Conservation (phyloP, 1,140 invertebrate species). For the Leptinotarsa undecemlineata region DNA sequence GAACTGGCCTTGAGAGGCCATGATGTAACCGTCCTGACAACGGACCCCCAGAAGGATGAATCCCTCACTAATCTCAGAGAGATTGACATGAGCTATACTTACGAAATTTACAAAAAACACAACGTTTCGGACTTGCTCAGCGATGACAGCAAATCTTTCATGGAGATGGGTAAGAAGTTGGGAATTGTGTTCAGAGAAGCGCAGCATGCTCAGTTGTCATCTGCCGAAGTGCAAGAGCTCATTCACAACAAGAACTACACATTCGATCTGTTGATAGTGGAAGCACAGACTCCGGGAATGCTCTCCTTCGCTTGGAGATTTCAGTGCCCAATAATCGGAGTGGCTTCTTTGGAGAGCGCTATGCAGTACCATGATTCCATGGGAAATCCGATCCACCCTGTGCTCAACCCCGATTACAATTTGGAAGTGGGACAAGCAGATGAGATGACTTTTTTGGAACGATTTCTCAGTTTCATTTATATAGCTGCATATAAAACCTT, state of each 20-base stretch:
- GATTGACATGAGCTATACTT: conserved; percentile 39
- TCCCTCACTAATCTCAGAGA: conserved; percentile 34
- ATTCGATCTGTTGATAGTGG: conserved; percentile 52
- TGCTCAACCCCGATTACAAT: conserved; percentile 54
- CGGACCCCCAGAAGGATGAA: conserved; percentile 39
- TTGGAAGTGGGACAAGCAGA: conserved; percentile 21
- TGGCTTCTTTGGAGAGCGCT: conserved; percentile 27
- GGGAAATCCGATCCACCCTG: conserved; percentile 56
- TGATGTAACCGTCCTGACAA: conserved; percentile 51
- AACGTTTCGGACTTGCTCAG: conserved; percentile 38
- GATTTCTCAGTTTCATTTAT: conserved; percentile 35
- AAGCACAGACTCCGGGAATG: conserved; percentile 40
- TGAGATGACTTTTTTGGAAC: conserved; percentile 31
- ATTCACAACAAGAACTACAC: conserved; percentile 44
- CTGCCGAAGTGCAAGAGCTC: conserved; percentile 50
- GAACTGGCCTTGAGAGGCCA: conserved; percentile 50
- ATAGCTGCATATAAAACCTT: conserved; percentile 11
- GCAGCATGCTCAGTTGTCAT: conserved; percentile 17
- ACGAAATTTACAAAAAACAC: conserved; percentile 31
- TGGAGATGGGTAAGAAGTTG: conserved; percentile 29
- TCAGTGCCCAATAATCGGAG: conserved; percentile 47
- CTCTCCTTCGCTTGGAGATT: conserved; percentile 44
- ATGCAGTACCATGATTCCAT: conserved; percentile 38
- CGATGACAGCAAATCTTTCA: conserved; percentile 7
- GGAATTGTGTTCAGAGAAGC: conserved; percentile 17